Percentiles rank a stretch among this genome's conserved stretches.
phyloP scores from a whole-genome alignment of 2,113 vertebrate genomes.

The Axis porcinus region DNA sequence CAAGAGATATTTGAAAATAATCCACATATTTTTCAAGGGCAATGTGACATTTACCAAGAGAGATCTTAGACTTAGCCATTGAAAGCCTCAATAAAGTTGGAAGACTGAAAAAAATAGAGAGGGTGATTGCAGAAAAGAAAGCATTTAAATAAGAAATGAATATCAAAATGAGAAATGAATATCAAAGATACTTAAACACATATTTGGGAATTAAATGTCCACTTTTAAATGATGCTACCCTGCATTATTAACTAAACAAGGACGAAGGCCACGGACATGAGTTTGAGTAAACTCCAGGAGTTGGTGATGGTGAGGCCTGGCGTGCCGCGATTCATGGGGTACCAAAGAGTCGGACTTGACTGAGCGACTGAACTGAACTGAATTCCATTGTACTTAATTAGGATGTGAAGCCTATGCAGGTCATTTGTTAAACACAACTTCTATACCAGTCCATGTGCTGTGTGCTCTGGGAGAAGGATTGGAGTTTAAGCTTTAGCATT shows the following conservation, averaged over 20 bases:
- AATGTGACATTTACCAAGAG: not conserved
- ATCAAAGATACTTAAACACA: not conserved
- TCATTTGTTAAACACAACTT: not conserved
- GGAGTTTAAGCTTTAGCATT: not conserved
- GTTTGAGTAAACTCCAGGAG: no score
- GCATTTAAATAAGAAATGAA: not conserved
- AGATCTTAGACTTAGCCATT: not conserved
- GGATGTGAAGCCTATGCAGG: rapidly evolving
- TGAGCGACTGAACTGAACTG: no score
- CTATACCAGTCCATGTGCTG: not conserved
- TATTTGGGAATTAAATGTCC: not conserved
- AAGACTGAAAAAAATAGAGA: not conserved
- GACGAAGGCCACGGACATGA: not conserved
- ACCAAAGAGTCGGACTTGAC: no score
- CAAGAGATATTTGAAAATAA: not conserved
- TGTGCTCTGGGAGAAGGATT: rapidly evolving
- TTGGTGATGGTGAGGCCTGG: no score
- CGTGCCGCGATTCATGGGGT: no score
- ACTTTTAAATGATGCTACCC: not conserved
- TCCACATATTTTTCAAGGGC: not conserved
- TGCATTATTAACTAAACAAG: not conserved
- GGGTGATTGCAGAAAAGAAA: not conserved
- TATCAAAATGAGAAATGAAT: not conserved
- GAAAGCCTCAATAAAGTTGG: not conserved
- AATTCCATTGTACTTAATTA: not conserved